Conservation (phyloP, 2,113 vertebrate species). For the Neogobius melanostomus region DNA sequence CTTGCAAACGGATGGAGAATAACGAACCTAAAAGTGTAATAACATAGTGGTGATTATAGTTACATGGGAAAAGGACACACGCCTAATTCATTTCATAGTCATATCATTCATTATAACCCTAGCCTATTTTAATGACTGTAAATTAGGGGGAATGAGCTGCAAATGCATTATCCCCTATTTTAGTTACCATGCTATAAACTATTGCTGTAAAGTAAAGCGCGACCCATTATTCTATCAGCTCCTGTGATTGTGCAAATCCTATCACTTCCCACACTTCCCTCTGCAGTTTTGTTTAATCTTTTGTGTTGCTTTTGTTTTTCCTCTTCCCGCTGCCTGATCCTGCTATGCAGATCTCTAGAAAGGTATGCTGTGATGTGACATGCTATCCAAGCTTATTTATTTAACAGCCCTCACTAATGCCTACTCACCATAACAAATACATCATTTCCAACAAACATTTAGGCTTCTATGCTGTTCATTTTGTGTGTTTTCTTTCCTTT, state of each 20-base stretch:
- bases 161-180: too few species aligned
- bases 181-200: too few species aligned
- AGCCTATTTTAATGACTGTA: too few species aligned
- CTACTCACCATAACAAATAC: neutral
- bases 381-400: constrained; percentile 30
- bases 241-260: constrained; percentile 19
- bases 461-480: neutral
- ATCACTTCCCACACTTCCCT: constrained; percentile 38
- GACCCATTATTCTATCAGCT: neutral
- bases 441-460: neutral
- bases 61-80: too few species aligned
- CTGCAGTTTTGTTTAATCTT: constrained; percentile 54
- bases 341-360: constrained; percentile 88
- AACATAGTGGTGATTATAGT: too few species aligned
- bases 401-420: constrained; percentile 6
- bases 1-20: too few species aligned
- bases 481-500: neutral
- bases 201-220: too few species aligned
- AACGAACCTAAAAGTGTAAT: too few species aligned
- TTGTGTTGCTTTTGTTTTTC: constrained; percentile 55
- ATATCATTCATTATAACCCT: too few species aligned
- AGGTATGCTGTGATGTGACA: constrained; percentile 81
- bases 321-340: constrained; percentile 62
- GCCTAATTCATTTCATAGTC: too few species aligned
- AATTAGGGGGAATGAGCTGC: too few species aligned